Base-by-base conservation (phyloP, 2,888 invertebrate species). In the Saturnia pavonia region DNA sequence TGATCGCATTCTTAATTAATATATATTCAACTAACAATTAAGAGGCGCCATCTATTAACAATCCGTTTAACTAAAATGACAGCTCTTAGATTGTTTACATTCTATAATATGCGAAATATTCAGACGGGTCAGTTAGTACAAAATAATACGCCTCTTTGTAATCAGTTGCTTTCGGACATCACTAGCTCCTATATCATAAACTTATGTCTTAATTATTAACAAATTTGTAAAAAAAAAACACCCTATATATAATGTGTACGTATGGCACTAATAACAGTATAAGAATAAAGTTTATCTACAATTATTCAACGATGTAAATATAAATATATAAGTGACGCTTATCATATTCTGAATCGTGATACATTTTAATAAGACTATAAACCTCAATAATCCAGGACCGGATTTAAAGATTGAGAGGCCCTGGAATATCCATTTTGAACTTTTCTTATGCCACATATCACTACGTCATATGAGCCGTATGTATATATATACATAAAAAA, bases 251-350 rank as follows among this genome's bases (percentile, higher is more conserved):
- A 76, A 73, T 75, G 74, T 75, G 74, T 78, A 76, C 70, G 74
- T 80, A 80, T 80, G 79, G 79, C 79, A 80, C 79, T 80, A 73
- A 72, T 73, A 77, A 75, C 65, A 72, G 67, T 73, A 77, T 73
- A 78, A 74, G 68, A 57, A 54, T 63, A 48, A 68, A 67, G 19
- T 45, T 34, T 69, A 69, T 72, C 54, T 69, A 45, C 51, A 48
- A 63, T 63, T 71, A 70, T 66, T 65, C 65, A 69, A 60, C 57
- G 25, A 25, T 60, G 57, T 60, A 60, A 27, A 60, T 60, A 60
- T 57, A 57, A 57, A 57, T 51, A 51, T 14, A 57, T 60, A 60
- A 27, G 27, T 60, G 43, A 22, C 43, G 7, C 14, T 25, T 22
- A 70, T 67, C 67, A 70, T 54, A 66, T 54, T 66, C 65, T 66